Percentiles rank a stretch among this genome's conserved stretches.
Conservation (phyloP, 2,113 vertebrate genomes). For the Mohoua ochrocephala region DNA sequence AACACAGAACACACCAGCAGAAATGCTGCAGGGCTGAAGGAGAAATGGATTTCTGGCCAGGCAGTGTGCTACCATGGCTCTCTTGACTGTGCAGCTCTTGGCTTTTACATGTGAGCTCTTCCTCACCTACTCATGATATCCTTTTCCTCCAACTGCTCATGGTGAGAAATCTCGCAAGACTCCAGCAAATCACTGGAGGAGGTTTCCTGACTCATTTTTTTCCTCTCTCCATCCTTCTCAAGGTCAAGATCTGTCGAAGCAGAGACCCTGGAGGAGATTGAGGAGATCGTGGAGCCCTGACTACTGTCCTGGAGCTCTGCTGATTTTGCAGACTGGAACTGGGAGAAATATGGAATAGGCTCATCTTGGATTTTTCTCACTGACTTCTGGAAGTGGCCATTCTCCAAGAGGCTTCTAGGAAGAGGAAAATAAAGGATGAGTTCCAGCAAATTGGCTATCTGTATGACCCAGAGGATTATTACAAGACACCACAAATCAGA, state of each 20-base stretch:
- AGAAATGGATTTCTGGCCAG: background rate
- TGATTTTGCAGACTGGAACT: conserved; percentile 46
- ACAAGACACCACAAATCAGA: background rate
- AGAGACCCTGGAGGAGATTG: background rate
- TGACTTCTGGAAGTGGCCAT: conserved; percentile 72
- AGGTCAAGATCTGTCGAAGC: background rate
- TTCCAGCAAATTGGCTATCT: background rate
- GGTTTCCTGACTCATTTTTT: background rate
- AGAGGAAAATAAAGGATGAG: background rate
- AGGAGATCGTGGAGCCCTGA: background rate
- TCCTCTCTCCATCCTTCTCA: background rate
- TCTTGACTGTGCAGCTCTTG: background rate
- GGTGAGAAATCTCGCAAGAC: background rate
- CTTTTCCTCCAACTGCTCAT: conserved; percentile 37
- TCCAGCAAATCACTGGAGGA: background rate
- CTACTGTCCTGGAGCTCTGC: background rate
- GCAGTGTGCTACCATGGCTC: background rate
- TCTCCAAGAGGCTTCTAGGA: conserved; percentile 79
- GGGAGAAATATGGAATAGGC: conserved; percentile 77
- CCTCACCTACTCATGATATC: conserved; percentile 71
- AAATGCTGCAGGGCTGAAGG: background rate
- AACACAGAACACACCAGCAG: background rate
- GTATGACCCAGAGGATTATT: background rate
- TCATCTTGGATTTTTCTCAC: conserved; percentile 61
- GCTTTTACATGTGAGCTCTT: background rate